Percentiles rank a stretch among this genome's conserved stretches.
Evolutionary conservation across 2,113 vertebrate species (phyloP).

Genomic region (Cichladusa arquata): DNA sequence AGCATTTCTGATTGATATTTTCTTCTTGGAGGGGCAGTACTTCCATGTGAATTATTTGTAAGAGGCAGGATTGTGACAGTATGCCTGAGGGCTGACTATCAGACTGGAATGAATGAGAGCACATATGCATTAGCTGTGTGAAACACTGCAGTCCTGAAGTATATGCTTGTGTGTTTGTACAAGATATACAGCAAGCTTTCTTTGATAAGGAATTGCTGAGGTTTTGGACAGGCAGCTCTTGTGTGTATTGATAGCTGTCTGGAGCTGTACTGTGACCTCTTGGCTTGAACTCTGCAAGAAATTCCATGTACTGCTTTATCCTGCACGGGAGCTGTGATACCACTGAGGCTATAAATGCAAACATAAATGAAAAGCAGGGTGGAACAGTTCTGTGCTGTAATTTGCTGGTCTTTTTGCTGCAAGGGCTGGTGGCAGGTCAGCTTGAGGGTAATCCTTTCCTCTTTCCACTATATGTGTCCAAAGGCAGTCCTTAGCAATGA

Average conservation of each 20-base stretch:
- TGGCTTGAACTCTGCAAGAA: background rate
- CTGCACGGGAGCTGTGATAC: background rate
- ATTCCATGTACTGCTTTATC: background rate
- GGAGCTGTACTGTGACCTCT: background rate
- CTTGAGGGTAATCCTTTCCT: background rate
- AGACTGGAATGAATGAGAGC: background rate
- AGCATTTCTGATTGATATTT: background rate
- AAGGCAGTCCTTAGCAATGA: background rate
- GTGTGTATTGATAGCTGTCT: background rate
- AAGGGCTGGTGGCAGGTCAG: background rate
- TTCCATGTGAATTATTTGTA: background rate
- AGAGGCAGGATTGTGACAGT: background rate
- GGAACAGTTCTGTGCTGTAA: background rate
- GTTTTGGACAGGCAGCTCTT: background rate
- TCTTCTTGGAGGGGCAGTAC: background rate
- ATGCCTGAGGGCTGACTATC: background rate
- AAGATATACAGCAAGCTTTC: background rate
- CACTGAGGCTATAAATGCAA: background rate
- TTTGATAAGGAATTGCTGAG: background rate
- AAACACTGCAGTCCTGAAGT: background rate
- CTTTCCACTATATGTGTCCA: background rate
- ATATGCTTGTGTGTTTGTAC: background rate
- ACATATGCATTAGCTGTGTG: background rate
- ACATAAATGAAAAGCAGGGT: background rate
- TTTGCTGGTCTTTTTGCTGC: background rate